phyloP scores from a whole-genome alignment of 2,888 invertebrate genomes.

The Limnephilus auricula region DNA sequence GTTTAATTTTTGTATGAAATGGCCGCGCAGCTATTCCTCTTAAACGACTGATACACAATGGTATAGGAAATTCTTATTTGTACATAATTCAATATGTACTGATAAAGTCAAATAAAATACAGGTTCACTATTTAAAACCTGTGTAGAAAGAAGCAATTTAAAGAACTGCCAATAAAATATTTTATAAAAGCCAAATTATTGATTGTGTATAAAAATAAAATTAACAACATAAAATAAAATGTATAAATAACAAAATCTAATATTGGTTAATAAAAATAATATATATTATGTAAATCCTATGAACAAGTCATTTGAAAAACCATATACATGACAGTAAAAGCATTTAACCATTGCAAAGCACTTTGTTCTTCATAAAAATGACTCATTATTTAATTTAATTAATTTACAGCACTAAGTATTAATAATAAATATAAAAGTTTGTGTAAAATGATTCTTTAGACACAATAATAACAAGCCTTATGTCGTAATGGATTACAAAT shows the following conservation, averaged over 20 bases:
- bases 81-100: not conserved
- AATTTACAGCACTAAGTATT: not conserved
- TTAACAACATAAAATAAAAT: not conserved
- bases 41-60: not conserved
- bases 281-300: not conserved
- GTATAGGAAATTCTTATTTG: not conserved
- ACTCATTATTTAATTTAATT: not conserved
- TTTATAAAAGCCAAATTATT: conserved; percentile 13
- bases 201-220: conserved; percentile 25
- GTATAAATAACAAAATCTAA: conserved; percentile 18
- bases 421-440: not conserved
- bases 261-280: conserved; percentile 6
- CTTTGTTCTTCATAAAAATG: not conserved
- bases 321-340: not conserved
- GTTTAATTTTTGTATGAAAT: too few relatives aligned
- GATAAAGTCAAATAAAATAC: not conserved
- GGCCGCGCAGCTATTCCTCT: too few relatives aligned
- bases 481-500: not conserved
- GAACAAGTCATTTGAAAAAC: not conserved
- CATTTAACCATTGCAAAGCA: not conserved
- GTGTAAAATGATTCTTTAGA: not conserved
- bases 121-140: not conserved
- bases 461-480: not conserved
- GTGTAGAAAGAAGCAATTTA: not conserved
- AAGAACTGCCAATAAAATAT: not conserved